Evolutionary conservation across 2,113 vertebrate genomes (phyloP).

Genomic region (Larimichthys polyactis): DNA sequence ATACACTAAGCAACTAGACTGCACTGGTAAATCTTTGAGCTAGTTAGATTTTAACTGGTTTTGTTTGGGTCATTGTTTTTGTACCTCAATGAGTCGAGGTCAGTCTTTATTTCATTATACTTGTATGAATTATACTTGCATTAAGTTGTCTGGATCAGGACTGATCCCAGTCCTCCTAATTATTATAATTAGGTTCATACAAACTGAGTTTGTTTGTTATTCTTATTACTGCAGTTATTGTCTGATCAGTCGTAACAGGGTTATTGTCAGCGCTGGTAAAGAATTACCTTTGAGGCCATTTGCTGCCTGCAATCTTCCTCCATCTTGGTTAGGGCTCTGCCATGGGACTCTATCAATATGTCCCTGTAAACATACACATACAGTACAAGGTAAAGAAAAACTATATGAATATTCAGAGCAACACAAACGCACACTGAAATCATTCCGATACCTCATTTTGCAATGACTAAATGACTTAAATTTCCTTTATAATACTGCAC

Average conservation of each 20-base stretch:
- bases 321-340: slow-evolving; percentile 84
- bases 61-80: background rate
- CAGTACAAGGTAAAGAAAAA: background rate
- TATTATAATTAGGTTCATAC: background rate
- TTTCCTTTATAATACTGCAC: background rate
- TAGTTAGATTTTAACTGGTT: no score
- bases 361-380: slow-evolving; percentile 79
- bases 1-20: background rate
- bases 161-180: no score
- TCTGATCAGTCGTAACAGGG: background rate
- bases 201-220: background rate
- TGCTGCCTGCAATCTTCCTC: slow-evolving; percentile 84
- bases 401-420: background rate
- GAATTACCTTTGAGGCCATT: slow-evolving; percentile 85
- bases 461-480: background rate
- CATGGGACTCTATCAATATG: slow-evolving; percentile 82
- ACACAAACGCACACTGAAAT: slow-evolving; percentile 9
- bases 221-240: background rate
- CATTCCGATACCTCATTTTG: background rate
- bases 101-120: slow-evolving; percentile 13
- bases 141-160: background rate
- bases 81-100: background rate
- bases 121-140: background rate
- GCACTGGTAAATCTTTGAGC: background rate
- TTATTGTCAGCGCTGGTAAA: background rate